phyloP scores from a whole-genome alignment of 2,797 vertebrate genomes.

The Myotis daubentonii region DNA sequence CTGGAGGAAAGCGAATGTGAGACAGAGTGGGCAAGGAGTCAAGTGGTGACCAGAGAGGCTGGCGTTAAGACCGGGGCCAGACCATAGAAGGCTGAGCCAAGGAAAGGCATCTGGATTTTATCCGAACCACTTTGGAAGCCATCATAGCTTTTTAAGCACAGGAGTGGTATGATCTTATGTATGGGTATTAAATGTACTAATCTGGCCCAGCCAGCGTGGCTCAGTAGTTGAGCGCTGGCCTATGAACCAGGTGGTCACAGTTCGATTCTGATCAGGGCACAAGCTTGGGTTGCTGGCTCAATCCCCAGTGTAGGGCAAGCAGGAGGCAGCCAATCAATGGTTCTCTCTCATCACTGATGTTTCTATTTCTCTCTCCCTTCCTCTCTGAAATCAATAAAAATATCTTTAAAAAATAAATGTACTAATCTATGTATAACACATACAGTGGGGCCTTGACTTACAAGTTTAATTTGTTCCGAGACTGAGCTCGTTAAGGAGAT shows the following conservation, averaged over 20 bases:
- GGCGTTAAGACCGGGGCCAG: neutral
- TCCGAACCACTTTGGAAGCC: neutral
- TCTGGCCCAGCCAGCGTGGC: neutral
- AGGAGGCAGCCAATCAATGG: no score
- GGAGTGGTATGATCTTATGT: neutral
- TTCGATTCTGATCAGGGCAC: no score
- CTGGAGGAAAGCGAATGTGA: neutral
- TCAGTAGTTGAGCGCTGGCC: no score
- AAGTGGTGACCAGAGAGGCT: neutral
- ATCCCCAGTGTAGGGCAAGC: no score
- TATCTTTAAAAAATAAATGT: neutral
- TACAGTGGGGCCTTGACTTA: neutral
- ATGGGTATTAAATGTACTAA: neutral
- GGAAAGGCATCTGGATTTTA: neutral
- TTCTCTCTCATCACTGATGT: no score
- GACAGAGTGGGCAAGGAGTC: neutral
- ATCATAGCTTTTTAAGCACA: neutral
- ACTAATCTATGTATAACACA: neutral
- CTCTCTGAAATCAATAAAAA: no score
- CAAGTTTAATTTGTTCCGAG: no score
- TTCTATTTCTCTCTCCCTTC: no score
- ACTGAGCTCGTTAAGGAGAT: no score
- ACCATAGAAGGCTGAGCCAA: neutral
- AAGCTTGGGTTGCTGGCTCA: no score
- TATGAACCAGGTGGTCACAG: no score